Base-by-base conservation (phyloP, 2,797 vertebrate species). In the Phyllotis vaccarum region DNA sequence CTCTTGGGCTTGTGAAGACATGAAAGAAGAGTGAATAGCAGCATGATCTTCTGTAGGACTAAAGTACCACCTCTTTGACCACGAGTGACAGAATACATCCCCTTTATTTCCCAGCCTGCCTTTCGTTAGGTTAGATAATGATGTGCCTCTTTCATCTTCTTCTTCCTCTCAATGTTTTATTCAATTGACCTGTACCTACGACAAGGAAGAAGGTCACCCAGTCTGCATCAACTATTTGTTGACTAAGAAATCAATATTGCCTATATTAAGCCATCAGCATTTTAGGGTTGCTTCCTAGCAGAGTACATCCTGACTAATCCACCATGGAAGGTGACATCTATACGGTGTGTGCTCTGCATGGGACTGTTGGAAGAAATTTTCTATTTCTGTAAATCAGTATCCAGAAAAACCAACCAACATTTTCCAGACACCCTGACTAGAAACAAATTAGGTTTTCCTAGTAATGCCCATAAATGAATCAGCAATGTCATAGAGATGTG, bases 271-370 rank as follows among this genome's bases (percentile, higher is more conserved):
- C 74, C 70, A 83, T 64, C 64, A 52, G 70, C 13, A 72, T 94
- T 72, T 95, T 43, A 60, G 79, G 24, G 21, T 46, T 95, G n/a
- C 37, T 95, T 52, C 60, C 68, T 31, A 82, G 89, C 40, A 81
- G 64, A 82, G 54, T 14, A 56, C 60, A 37, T n/a, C n/a, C 85
- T 95, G 88, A 95, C 24, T 82, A 92, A 88, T 19, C 29, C 7
- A 88, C 3, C 52, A 29, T 4, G 31, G 21, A 62, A 68, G 34
- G 88, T 62, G 17, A 40, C 19, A 66, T 85, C 46, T 80, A 12
- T 52, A 78, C 13, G 34, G 13, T 82, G 22, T 64, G 80, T 58
- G 11, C 64, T 31, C 27, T 90, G 27, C 86, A 43, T 5, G 74
- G 43, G 22, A 75, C 60, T 91, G 14, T 72, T 64, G 60, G 8